Percentiles rank a stretch among this genome's conserved stretches.
Evolutionary conservation across 2,888 invertebrate genomes (phyloP).

Genomic region (Syrista parreyssii): DNA sequence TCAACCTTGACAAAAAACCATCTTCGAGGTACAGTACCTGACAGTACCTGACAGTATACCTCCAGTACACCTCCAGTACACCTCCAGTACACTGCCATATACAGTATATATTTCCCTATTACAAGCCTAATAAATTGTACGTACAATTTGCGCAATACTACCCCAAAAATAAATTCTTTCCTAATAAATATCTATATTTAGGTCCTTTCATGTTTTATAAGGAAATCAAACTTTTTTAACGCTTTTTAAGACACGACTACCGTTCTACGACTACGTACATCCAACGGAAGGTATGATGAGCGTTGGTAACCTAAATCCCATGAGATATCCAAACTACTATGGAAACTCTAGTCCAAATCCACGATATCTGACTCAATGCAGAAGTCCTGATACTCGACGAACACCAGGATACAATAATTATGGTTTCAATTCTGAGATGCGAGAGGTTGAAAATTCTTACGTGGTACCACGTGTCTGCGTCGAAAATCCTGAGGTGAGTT

Average conservation of each 20-base stretch:
- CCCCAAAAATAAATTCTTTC: neutral
- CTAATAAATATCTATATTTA: neutral
- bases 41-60: too few species aligned
- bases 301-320: slow-evolving; percentile 26
- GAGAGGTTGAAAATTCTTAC: slow-evolving; percentile 54
- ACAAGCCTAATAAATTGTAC: neutral
- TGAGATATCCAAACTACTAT: slow-evolving; percentile 50
- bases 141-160: neutral
- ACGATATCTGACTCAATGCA: slow-evolving; percentile 29
- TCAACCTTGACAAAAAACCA: neutral
- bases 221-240: neutral
- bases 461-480: slow-evolving; percentile 53
- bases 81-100: too few species aligned
- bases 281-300: slow-evolving; percentile 32
- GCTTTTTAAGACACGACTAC: slow-evolving; percentile 39
- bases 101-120: neutral
- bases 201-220: neutral
- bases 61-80: too few species aligned
- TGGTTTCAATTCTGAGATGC: slow-evolving; percentile 57
- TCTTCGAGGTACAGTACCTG: neutral
- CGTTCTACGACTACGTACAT: slow-evolving; percentile 56
- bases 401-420: slow-evolving; percentile 55
- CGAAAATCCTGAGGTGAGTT: slow-evolving; percentile 51
- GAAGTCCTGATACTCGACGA: slow-evolving; percentile 37
- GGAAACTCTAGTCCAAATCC: slow-evolving; percentile 49